Evolutionary conservation across 1,140 invertebrate genomes (phyloP).

Genomic region (Microplitis mediator): DNA sequence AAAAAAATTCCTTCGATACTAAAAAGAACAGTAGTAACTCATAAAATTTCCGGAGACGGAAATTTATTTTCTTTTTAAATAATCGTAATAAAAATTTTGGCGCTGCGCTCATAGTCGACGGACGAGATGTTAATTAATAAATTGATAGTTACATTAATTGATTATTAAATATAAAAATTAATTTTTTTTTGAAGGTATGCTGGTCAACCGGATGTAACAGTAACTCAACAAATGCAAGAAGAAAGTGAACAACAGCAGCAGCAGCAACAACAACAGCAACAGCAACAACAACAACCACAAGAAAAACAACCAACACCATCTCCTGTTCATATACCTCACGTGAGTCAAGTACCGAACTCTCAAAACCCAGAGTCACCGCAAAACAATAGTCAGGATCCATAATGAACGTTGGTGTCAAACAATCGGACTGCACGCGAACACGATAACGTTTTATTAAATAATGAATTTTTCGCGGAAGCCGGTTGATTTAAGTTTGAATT

Average conservation of each 20-base stretch:
- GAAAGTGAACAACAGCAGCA: conserved; percentile 29
- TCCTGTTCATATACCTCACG: conserved; percentile 23
- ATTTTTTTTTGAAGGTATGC: conserved; percentile 39
- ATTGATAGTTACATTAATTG: conserved; percentile 15
- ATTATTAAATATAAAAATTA: conserved; percentile 15
- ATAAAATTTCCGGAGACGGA: no score
- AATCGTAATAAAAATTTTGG: no score
- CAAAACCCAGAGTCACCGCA: conserved; percentile 50
- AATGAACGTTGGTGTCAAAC: conserved; percentile 48
- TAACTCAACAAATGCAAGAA: conserved; percentile 30
- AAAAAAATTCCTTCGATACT: no score
- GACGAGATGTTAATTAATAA: neutral
- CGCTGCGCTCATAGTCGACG: no score
- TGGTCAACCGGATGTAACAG: conserved; percentile 34
- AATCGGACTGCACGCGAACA: conserved; percentile 1
- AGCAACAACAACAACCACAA: conserved; percentile 34
- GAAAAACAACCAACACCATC: conserved; percentile 31
- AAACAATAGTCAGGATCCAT: conserved; percentile 57
- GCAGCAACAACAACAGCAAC: conserved; percentile 23
- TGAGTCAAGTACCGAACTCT: conserved; percentile 40
- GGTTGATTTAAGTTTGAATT: conserved; percentile 34
- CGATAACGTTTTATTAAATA: conserved; percentile 20
- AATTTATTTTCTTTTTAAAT: no score
- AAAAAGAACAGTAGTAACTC: no score
- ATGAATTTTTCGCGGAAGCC: conserved; percentile 34